These are phyloP conservation scores for Anoura caudifer DNA, from an alignment of 2,113 vertebrate species.

Conservation along the genomic window DNA sequence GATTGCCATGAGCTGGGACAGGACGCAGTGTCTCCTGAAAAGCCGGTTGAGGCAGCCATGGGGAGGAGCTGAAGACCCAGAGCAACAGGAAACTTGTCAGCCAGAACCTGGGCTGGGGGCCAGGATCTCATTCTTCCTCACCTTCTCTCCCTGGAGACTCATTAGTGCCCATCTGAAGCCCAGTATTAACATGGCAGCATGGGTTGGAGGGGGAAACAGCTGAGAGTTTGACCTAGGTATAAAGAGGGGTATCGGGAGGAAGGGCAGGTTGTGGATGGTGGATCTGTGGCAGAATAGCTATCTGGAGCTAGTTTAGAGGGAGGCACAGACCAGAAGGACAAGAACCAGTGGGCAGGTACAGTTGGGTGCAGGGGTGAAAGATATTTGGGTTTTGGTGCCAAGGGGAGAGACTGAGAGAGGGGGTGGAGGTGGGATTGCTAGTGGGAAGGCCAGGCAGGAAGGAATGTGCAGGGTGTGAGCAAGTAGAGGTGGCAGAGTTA, in stretches of 20 bases:
- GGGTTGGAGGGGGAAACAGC: neutral
- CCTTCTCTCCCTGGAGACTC: neutral
- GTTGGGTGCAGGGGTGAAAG: neutral
- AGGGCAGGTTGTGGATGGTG: neutral
- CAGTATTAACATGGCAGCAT: neutral
- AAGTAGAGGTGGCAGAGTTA: constrained; percentile 14
- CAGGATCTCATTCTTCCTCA: constrained; percentile 37
- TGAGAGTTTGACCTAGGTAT: neutral
- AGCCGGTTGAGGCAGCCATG: constrained; percentile 59
- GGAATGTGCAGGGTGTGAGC: constrained; percentile 56
- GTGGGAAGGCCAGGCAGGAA: constrained; percentile 28
- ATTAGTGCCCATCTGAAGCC: neutral
- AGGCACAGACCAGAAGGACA: neutral
- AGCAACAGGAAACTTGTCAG: constrained; percentile 4
- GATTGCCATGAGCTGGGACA: constrained; percentile 46
- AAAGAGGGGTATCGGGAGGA: neutral
- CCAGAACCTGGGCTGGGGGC: constrained; percentile 17
- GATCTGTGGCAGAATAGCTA: neutral
- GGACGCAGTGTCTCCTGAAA: constrained; percentile 73
- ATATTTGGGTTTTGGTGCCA: constrained; percentile 45
- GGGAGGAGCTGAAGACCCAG: constrained; percentile 41
- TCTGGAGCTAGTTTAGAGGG: neutral
- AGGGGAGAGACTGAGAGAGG: neutral
- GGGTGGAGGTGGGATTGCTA: neutral
- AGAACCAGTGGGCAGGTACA: neutral